These are phyloP conservation scores for Callimorpha dominula DNA, from an alignment of 2,888 invertebrate genomes.

Conservation along the genomic window DNA sequence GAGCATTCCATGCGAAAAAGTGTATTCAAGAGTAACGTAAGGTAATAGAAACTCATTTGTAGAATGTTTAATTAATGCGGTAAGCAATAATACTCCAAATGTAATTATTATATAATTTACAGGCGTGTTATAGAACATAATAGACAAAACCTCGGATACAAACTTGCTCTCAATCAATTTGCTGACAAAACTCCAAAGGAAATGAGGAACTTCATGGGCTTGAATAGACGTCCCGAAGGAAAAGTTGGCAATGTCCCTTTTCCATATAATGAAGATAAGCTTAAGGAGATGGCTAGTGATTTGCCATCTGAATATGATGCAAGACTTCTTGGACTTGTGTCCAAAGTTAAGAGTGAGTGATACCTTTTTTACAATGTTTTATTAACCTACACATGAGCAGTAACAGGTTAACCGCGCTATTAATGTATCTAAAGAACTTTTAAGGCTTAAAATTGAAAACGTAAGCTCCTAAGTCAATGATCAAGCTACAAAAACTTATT, in stretches of 20 bases:
- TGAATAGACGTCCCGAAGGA: constrained; percentile 56
- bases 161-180: constrained; percentile 69
- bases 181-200: constrained; percentile 71
- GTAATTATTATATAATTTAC: background rate
- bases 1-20: constrained; percentile 39
- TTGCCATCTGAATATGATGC: constrained; percentile 68
- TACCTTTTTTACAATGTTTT: background rate
- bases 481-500: too few relatives aligned
- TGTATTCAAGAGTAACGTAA: constrained; percentile 39
- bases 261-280: constrained; percentile 60
- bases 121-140: constrained; percentile 64
- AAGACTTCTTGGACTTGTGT: constrained; percentile 65
- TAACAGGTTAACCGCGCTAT: background rate
- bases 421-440: background rate
- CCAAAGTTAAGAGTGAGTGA: constrained; percentile 67
- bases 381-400: background rate
- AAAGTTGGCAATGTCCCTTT: constrained; percentile 66
- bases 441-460: too few relatives aligned
- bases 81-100: background rate
- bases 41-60: constrained; percentile 24
- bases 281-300: constrained; percentile 47
- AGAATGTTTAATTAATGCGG: background rate
- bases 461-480: too few relatives aligned
- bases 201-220: constrained; percentile 61
- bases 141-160: constrained; percentile 64